Conservation (phyloP, 1,140 invertebrate species). For the Heliothis virescens region DNA sequence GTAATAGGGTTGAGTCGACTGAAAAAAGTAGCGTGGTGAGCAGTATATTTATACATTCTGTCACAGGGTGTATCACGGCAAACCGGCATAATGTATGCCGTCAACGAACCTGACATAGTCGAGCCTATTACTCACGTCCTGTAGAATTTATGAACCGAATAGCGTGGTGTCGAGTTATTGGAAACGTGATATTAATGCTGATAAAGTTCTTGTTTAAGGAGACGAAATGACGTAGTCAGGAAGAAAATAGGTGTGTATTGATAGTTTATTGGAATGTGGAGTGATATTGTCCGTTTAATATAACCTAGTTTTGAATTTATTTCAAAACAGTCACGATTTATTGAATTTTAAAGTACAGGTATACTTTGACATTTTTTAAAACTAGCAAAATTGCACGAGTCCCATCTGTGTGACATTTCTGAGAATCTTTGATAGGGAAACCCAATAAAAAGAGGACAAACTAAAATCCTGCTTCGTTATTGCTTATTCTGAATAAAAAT, state of each 20-base stretch:
- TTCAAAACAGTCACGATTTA: too few relatives aligned
- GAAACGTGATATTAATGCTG: conserved; percentile 54
- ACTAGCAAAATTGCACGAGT: too few relatives aligned
- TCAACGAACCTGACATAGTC: conserved; percentile 73
- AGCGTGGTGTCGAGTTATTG: conserved; percentile 65
- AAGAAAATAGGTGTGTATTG: neutral
- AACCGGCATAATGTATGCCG: conserved; percentile 72
- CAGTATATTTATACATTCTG: conserved; percentile 36
- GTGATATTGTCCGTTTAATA: too few relatives aligned
- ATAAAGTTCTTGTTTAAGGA: conserved; percentile 45
- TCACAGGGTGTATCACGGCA: conserved; percentile 45
- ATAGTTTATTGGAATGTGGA: neutral
- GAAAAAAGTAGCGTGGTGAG: neutral
- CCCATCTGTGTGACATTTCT: too few relatives aligned
- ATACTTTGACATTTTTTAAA: too few relatives aligned
- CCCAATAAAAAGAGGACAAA: too few relatives aligned
- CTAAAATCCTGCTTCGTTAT: too few relatives aligned
- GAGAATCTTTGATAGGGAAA: too few relatives aligned
- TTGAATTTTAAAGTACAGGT: too few relatives aligned
- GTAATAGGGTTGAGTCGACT: neutral
- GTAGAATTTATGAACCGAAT: conserved; percentile 80
- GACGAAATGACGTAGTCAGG: conserved; percentile 30
- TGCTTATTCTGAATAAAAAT: too few relatives aligned
- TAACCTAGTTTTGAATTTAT: too few relatives aligned
- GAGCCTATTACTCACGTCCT: conserved; percentile 78